These are phyloP conservation scores for Nannoperca obscura DNA, from an alignment of 2,797 vertebrate genomes.

Conservation along the genomic window DNA sequence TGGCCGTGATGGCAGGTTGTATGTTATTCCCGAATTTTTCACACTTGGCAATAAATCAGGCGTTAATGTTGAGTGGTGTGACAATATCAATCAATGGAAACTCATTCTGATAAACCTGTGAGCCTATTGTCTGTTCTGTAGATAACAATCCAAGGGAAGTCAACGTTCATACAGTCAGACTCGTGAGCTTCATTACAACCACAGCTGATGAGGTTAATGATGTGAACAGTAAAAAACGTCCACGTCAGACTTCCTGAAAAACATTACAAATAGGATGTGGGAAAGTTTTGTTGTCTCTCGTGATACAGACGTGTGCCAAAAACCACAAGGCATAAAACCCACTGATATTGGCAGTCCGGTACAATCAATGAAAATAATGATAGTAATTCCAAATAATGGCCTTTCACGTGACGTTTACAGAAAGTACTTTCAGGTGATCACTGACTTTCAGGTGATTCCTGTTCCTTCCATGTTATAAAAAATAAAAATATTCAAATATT, in stretches of 20 bases:
- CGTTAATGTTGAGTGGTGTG: conserved; percentile 22
- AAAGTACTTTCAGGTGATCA: too few species aligned
- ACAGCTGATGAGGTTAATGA: background rate
- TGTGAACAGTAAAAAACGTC: background rate
- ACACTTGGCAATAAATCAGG: conserved; percentile 56
- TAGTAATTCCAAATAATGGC: background rate
- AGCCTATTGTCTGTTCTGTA: background rate
- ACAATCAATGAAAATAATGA: background rate
- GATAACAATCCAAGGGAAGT: background rate
- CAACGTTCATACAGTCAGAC: background rate
- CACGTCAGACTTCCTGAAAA: background rate
- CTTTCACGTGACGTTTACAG: background rate
- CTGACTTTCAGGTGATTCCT: too few species aligned
- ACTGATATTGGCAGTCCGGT: background rate
- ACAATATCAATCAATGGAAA: conserved; percentile 20
- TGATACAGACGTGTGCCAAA: background rate
- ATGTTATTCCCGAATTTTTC: conserved; percentile 55
- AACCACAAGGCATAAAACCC: background rate
- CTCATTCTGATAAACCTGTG: conserved; percentile 3
- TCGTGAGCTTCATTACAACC: background rate
- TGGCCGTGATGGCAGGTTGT: conserved; percentile 22
- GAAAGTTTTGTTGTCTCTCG: background rate
- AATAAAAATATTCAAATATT: background rate
- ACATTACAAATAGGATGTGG: background rate
- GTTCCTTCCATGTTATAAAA: too few species aligned